Base-by-base conservation (phyloP, 2,888 invertebrate species). In the Imbricaverruca yamaguchii region DNA sequence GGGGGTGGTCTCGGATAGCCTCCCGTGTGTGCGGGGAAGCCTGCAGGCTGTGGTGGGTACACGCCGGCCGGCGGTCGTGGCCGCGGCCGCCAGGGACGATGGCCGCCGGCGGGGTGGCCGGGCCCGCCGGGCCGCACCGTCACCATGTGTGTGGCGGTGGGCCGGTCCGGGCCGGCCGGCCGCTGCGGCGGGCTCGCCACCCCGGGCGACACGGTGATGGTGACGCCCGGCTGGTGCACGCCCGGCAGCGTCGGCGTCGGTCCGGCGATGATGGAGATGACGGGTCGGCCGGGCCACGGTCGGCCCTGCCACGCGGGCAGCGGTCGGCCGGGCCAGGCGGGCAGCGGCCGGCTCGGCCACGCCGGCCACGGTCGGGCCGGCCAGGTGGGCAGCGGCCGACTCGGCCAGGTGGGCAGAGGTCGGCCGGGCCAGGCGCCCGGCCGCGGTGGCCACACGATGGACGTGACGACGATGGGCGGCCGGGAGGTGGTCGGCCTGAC, bases 381-480 rank as follows among this genome's bases (percentile, higher is more conserved):
- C 69, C 69, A 74, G 8, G 55, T 55, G 53, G 59, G 59, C 59
- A 11, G 11, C 0, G 59, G 59, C 7, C 11, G 59, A 7, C 2
- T 7, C 12, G 59, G 59, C 12, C 12, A 11, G 59, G 12, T 13
- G 59, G 59, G 59, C 12, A 13, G 59, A 11, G 59, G 59, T 59
- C 59, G 11, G 12, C 15, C 12, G 12, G 59, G 59, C 59, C 59
- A 59, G 59, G 59, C 1, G 12, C 0, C 12, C 15, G 74, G 74
- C 55, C 74, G 69, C 39, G 53, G 74, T 53, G 55, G 69, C 69
- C 69, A 74, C 53, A 74, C 74, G 53, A 74, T 74, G 15, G 74
- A 74, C 10, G 74, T 74, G 7, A 55, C 55, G 18, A 74, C n/a
- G 55, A 74, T 55, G 21, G 74, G 74, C 9, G 39, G 15, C 10